A percentile compares a stretch with the other conserved stretches of the same genome.
Evolutionary conservation across 92 coral and sea anemone species (phyloP).

Genomic region (Ricordea florida): DNA sequence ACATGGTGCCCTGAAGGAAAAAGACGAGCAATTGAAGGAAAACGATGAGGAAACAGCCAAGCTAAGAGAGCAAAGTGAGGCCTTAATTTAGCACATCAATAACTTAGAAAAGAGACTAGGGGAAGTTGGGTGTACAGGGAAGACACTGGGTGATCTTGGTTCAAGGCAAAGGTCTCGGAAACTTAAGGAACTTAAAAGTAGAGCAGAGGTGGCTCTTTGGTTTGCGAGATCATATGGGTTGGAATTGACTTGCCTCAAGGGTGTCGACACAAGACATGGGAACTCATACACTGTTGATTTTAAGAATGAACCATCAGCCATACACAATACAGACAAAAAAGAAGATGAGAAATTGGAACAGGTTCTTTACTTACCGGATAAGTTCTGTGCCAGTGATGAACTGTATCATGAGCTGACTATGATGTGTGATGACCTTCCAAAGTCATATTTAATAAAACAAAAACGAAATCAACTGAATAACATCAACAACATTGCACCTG

Average conservation of each 20-base stretch:
- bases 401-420: too few relatives aligned
- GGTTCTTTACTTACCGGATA: too few relatives aligned
- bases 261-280: background rate
- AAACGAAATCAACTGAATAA: too few relatives aligned
- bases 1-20: too few relatives aligned
- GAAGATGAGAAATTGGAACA: too few relatives aligned
- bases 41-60: too few relatives aligned
- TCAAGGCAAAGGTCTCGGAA: background rate
- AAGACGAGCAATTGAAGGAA: too few relatives aligned
- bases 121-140: background rate
- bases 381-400: too few relatives aligned
- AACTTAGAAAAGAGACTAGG: background rate
- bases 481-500: too few relatives aligned
- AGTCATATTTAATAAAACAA: too few relatives aligned
- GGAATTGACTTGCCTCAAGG: background rate
- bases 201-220: slow-evolving; percentile 17
- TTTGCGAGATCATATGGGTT: background rate
- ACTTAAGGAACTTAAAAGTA: background rate
- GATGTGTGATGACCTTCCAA: slow-evolving; percentile 34
- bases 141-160: slow-evolving; percentile 1
- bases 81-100: background rate
- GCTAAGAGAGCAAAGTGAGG: background rate
- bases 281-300: background rate
- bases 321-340: too few relatives aligned
- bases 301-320: slow-evolving; percentile 13